phyloP scores from a whole-genome alignment of 2,113 vertebrate genomes.

The Phodopus roborovskii region DNA sequence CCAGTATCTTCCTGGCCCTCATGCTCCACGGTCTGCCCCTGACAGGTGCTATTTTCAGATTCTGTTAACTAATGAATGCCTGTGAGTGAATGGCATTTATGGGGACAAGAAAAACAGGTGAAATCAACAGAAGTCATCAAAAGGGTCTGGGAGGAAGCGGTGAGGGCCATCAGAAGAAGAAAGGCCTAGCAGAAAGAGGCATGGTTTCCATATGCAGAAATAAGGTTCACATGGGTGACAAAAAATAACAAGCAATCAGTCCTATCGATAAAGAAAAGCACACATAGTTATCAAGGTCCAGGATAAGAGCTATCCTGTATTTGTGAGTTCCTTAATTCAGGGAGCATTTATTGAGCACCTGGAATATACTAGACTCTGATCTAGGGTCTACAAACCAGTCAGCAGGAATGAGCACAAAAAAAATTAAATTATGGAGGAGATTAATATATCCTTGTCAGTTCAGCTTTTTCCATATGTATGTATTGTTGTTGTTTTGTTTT shows the following conservation, averaged over 20 bases:
- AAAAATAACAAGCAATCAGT: background rate
- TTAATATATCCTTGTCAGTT: background rate
- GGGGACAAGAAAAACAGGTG: background rate
- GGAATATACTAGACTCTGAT: background rate
- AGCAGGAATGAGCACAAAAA: background rate
- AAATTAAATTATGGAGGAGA: background rate
- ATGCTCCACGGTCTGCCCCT: background rate
- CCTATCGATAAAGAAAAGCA: background rate
- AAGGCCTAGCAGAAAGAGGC: background rate
- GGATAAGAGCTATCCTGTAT: background rate
- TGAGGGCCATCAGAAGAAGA: background rate
- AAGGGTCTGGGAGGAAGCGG: background rate
- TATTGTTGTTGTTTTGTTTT: too few relatives aligned
- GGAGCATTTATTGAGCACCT: slow-evolving; percentile 6
- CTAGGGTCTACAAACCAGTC: background rate
- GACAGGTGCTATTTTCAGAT: background rate
- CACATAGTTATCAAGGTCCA: background rate
- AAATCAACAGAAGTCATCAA: background rate
- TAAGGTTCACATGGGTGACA: background rate
- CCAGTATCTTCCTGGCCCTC: background rate
- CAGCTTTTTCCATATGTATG: background rate
- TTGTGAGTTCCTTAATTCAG: background rate
- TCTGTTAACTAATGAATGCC: background rate
- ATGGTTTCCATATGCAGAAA: background rate
- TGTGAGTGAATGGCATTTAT: background rate